phyloP scores from a whole-genome alignment of 2,113 vertebrate species.

The Gambusia affinis region DNA sequence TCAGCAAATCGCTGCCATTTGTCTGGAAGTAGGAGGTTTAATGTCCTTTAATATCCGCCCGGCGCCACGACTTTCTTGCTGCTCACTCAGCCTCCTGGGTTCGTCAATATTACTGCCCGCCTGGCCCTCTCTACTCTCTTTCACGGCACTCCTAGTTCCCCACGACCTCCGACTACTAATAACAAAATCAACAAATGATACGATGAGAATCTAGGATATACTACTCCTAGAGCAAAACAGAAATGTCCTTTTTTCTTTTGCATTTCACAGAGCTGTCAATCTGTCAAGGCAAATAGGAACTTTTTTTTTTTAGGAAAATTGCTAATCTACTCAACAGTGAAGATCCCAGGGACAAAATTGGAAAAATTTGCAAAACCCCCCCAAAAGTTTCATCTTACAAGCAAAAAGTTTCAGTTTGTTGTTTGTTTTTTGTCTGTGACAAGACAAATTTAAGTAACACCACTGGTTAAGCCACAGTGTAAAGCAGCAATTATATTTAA shows the following conservation, averaged over 20 bases:
- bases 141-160: slow-evolving; percentile 29
- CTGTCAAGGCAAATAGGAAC: too few relatives aligned
- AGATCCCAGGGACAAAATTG: too few relatives aligned
- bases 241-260: neutral
- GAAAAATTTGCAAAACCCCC: too few relatives aligned
- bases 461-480: too few relatives aligned
- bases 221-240: neutral
- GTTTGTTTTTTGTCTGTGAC: too few relatives aligned
- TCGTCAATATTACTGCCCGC: slow-evolving; percentile 46
- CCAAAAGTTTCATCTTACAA: too few relatives aligned
- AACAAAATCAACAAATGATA: neutral
- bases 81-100: slow-evolving; percentile 42
- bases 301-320: too few relatives aligned
- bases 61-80: slow-evolving; percentile 63
- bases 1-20: slow-evolving; percentile 25
- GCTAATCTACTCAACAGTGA: too few relatives aligned
- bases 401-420: too few relatives aligned
- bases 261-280: too few relatives aligned
- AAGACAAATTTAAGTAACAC: too few relatives aligned
- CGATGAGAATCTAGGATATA: too few relatives aligned
- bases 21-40: slow-evolving; percentile 43
- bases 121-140: slow-evolving; percentile 56
- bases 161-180: slow-evolving; percentile 21
- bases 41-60: slow-evolving; percentile 35
- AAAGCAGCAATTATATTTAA: neutral